Evolutionary conservation across 2,797 vertebrate genomes (phyloP), one percentile per base, ranked within the genome.

Genomic region (Chaunax sp.): DNA sequence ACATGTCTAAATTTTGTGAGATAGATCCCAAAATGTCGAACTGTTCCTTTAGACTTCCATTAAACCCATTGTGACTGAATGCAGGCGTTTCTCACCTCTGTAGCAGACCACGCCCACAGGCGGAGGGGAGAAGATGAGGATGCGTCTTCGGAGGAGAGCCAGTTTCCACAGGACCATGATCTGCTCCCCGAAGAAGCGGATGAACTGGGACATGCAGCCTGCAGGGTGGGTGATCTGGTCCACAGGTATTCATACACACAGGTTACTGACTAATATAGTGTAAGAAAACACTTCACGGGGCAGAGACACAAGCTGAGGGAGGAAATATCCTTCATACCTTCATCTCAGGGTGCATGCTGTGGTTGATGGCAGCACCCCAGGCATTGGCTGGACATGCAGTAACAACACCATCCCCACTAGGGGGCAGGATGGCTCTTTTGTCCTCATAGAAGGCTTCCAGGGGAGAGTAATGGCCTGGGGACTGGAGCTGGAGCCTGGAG

Each of bases 161-260:
- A 98, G 95, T 72, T 98, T 98, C 97, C 97, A 98, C 70, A 98
- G 94, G 53, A 96, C 93, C 58, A 98, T 95, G 90, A 98, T 97
- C 90, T 97, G 97, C 81, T 98, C 97, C 5, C 97, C 97, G 0
- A 98, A 98, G 92, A 98, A 98, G 82, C 96, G 96, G 82, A 97
- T 97, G 87, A 98, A 98, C 93, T 98, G 97, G 81, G 97, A 98
- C 97, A 98, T 98, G 58, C 97, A 98, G 79, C 97, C 97, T 10
- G 96, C 97, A 0, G 97, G 97, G 85, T 98, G 97, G 38, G 97
- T 98, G 91, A 98, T 98, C 97, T 98, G 88, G 20, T 64, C 23
- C 78, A 53, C 4, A 22, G 37, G 52, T 1, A 16, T 22, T 5
- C 19, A 67, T 41, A 43, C 25, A 64, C 23, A 45, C 6, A 60